Percentiles rank a stretch among this genome's conserved stretches.
Evolutionary conservation across 2,113 vertebrate species (phyloP).

Genomic region (Labrus mixtus): DNA sequence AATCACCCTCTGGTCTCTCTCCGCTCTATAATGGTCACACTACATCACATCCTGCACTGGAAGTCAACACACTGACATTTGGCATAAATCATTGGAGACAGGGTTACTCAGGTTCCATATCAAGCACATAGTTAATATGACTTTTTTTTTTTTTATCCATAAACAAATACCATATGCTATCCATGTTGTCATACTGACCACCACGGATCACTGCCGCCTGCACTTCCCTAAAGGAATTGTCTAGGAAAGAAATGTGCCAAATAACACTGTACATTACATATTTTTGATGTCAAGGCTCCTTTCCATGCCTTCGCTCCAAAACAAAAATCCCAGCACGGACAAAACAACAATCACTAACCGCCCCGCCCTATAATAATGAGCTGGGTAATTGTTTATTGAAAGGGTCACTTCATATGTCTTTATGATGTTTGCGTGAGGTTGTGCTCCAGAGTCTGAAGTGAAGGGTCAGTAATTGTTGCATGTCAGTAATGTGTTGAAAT

Average conservation of each 20-base stretch:
- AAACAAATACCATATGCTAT: conserved; percentile 58
- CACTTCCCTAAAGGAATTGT: conserved; percentile 58
- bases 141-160: conserved; percentile 26
- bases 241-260: conserved; percentile 59
- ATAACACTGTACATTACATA: conserved; percentile 45
- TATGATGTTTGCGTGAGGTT: conserved; percentile 32
- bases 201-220: conserved; percentile 36
- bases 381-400: conserved; percentile 60
- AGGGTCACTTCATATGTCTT: conserved; percentile 45
- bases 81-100: conserved; percentile 30
- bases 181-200: conserved; percentile 40
- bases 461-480: conserved; percentile 27
- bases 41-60: background rate
- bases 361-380: conserved; percentile 67
- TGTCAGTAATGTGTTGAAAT: conserved; percentile 37
- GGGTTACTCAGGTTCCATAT: conserved; percentile 51
- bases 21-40: too few relatives aligned
- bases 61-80: background rate
- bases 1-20: conserved; percentile 21
- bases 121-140: conserved; percentile 36
- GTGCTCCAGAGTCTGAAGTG: conserved; percentile 34
- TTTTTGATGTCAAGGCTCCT: conserved; percentile 45
- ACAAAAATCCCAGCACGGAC: conserved; percentile 25
- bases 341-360: conserved; percentile 31
- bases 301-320: conserved; percentile 53